phyloP scores from a whole-genome alignment of 2,888 invertebrate species.

The Deilephila elpenor region DNA sequence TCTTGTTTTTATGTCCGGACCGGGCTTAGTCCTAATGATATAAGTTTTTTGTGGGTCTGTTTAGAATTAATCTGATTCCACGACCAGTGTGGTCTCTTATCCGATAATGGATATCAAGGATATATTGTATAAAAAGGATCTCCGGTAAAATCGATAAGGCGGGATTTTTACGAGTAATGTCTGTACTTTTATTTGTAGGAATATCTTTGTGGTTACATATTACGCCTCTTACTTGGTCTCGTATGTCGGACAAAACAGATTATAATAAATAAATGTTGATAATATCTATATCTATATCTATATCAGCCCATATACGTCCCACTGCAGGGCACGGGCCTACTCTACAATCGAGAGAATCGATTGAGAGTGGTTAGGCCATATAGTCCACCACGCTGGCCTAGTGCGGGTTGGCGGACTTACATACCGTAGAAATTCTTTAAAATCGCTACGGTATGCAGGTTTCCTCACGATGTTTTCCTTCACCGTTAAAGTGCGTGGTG shows the following conservation, averaged over 20 bases:
- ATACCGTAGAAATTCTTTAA: too few relatives aligned
- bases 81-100: conserved; percentile 14
- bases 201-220: not conserved
- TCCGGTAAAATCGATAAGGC: conserved; percentile 19
- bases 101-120: conserved; percentile 1
- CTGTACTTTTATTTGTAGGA: not conserved
- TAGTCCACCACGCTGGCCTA: too few relatives aligned
- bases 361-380: too few relatives aligned
- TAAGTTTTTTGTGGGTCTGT: not conserved
- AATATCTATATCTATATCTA: too few relatives aligned
- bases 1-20: conserved; percentile 32
- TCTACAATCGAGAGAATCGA: too few relatives aligned
- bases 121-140: conserved; percentile 22
- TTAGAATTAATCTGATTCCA: conserved; percentile 6
- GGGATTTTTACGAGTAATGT: conserved; percentile 18
- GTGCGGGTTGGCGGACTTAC: too few relatives aligned
- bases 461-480: too few relatives aligned
- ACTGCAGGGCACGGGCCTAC: too few relatives aligned
- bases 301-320: too few relatives aligned
- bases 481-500: too few relatives aligned
- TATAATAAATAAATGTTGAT: too few relatives aligned
- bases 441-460: too few relatives aligned
- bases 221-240: not conserved
- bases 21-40: conserved; percentile 12
- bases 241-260: not conserved